Evolutionary conservation across 2,888 invertebrate species (phyloP).

Genomic region (Drosophila ochracea): DNA sequence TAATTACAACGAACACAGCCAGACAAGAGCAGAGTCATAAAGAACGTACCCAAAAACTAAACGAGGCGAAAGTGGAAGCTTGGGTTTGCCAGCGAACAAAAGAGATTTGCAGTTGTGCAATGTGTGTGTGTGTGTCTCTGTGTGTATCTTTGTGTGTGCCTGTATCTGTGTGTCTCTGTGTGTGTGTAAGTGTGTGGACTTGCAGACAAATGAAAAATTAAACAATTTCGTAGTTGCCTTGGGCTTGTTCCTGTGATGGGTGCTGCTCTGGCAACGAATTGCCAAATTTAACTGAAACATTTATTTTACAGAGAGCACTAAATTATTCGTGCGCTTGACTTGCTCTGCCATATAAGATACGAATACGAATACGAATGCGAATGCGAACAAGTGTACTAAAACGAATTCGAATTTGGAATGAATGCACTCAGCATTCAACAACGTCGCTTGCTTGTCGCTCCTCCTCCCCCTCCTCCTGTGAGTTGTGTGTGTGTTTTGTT

Average conservation of each 20-base stretch:
- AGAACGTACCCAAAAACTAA: slow-evolving; percentile 31
- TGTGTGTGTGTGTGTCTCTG: slow-evolving; percentile 5
- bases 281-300: slow-evolving; percentile 78
- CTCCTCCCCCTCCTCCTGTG: not conserved
- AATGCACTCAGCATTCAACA: slow-evolving; percentile 30
- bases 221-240: slow-evolving; percentile 70
- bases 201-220: slow-evolving; percentile 75
- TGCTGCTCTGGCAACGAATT: slow-evolving; percentile 64
- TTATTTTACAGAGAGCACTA: slow-evolving; percentile 75
- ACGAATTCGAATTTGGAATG: slow-evolving; percentile 29
- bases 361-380: slow-evolving; percentile 21
- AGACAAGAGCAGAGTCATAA: slow-evolving; percentile 45
- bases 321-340: slow-evolving; percentile 65
- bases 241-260: slow-evolving; percentile 15
- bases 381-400: not conserved
- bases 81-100: slow-evolving; percentile 14
- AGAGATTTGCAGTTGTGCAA: slow-evolving; percentile 21
- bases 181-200: slow-evolving; percentile 17
- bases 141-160: slow-evolving; percentile 10
- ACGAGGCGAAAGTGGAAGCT: slow-evolving; percentile 25
- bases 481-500: slow-evolving; percentile 35
- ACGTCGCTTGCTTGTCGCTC: not conserved
- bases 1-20: slow-evolving; percentile 66
- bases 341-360: slow-evolving; percentile 39
- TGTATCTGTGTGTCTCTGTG: slow-evolving; percentile 8